Evolutionary conservation across 2,888 invertebrate genomes (phyloP), one percentile per base, ranked within the genome.

Genomic region (Sminthurinus aureus): DNA sequence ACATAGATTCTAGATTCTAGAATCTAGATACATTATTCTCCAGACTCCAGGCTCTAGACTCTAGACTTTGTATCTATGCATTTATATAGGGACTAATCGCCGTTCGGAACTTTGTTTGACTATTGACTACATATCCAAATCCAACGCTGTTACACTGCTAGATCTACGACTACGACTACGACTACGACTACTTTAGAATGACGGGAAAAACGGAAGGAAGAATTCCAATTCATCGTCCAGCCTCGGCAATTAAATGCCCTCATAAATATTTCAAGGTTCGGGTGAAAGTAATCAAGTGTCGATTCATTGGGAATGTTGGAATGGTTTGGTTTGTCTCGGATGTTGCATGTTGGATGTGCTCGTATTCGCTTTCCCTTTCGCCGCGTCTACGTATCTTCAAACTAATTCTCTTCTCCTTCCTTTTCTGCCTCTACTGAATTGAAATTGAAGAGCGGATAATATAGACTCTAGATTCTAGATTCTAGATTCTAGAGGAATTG

Each of bases 261-360:
- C 88, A 88, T 88, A 88, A 88, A 88, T 88, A 88, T 88, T 87
- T 87, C 86, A 88, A 38, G 38, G 38, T 38, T 38, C 38, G 1
- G 38, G 38, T 83, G 86, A 88, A 88, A 86, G 87, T 87, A 88
- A 87, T 88, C 88, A 88, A 87, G 86, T 88, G 88, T 88, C 88
- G 86, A 88, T 88, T 84, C 83, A 79, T 84, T 84, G 84, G 85
- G 81, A 85, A 51, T 24, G 81, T 69, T 51, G 26, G 20, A 77
- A 77, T 64, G n/a, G 83, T 24, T 79, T 79, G 71, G 71, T 58
- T 80, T 50, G 3, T 64, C n/a, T 51, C 6, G 58, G 11, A 26
- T 22, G n/a, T 22, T 13, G 6, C 20, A 20, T 69, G 69, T 13
- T 20, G 22, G 24, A 24, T 15, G 22, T 8, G 13, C 71, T 20